Conservation (phyloP, 2,113 vertebrate genomes). For the Chiloscyllium plagiosum region DNA sequence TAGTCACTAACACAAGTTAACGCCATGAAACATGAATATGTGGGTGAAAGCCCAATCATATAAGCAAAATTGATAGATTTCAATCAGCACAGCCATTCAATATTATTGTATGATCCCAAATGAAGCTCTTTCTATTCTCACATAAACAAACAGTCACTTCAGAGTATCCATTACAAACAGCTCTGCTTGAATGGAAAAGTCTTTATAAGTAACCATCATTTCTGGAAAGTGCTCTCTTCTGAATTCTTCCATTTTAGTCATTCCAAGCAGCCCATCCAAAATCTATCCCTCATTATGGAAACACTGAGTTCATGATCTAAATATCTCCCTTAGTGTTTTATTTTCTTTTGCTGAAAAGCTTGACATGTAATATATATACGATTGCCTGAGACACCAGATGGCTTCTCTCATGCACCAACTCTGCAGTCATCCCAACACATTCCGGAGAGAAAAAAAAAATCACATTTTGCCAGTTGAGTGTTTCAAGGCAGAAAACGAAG, state of each 20-base stretch:
- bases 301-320: not conserved
- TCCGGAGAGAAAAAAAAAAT: not conserved
- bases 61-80: not conserved
- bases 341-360: not conserved
- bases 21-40: not conserved
- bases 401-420: not conserved
- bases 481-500: not conserved
- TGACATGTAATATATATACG: not conserved
- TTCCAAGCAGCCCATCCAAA: not conserved
- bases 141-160: not conserved
- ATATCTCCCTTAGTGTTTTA: not conserved
- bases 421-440: not conserved
- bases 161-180: not conserved
- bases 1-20: not conserved
- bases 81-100: not conserved
- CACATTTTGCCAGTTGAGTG: not conserved
- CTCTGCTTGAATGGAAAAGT: not conserved
- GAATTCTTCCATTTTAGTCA: conserved; percentile 7
- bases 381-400: conserved; percentile 17
- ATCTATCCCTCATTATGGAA: not conserved
- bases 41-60: not conserved
- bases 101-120: not conserved
- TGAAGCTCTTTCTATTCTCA: not conserved
- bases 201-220: not conserved
- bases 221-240: conserved; percentile 6